Evolutionary conservation across 2,888 invertebrate species (phyloP).

Genomic region (Lasioglossum morio): DNA sequence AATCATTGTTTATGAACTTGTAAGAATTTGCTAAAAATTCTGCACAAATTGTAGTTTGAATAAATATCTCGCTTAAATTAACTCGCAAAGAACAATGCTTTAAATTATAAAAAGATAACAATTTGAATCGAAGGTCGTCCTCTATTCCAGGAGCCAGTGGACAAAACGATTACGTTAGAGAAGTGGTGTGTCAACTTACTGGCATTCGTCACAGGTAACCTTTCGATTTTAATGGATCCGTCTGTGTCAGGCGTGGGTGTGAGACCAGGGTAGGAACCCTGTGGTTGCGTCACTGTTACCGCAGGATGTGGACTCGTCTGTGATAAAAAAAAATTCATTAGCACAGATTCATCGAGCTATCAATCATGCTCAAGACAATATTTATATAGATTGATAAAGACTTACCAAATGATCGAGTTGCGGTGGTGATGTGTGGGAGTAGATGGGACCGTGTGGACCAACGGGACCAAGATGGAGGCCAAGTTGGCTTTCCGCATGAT

Average conservation of each 20-base stretch:
- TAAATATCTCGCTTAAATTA: background rate
- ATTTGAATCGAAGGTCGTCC: background rate
- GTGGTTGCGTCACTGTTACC: slow-evolving; percentile 84
- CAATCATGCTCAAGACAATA: background rate
- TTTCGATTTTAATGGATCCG: slow-evolving; percentile 88
- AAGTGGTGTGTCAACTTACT: slow-evolving; percentile 85
- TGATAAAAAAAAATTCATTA: slow-evolving; percentile 52
- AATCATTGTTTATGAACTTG: too few relatives aligned
- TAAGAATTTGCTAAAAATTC: background rate
- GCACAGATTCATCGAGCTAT: background rate
- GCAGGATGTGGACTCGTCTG: slow-evolving; percentile 85
- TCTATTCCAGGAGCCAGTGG: slow-evolving; percentile 39
- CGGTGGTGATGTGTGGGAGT: slow-evolving; percentile 86
- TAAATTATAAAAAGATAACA: background rate
- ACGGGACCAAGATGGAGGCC: slow-evolving; percentile 84
- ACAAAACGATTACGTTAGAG: background rate
- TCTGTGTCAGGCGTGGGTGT: slow-evolving; percentile 86
- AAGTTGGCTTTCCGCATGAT: slow-evolving; percentile 95
- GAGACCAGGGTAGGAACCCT: slow-evolving; percentile 85
- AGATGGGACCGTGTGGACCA: slow-evolving; percentile 85
- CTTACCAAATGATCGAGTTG: slow-evolving; percentile 85
- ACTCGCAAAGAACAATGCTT: too few relatives aligned
- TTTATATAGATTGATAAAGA: background rate
- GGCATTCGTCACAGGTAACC: slow-evolving; percentile 87
- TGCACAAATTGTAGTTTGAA: background rate